Evolutionary conservation across 2,797 vertebrate species (phyloP), one percentile per base, ranked within the genome.

Genomic region (Nannoperca obscura): DNA sequence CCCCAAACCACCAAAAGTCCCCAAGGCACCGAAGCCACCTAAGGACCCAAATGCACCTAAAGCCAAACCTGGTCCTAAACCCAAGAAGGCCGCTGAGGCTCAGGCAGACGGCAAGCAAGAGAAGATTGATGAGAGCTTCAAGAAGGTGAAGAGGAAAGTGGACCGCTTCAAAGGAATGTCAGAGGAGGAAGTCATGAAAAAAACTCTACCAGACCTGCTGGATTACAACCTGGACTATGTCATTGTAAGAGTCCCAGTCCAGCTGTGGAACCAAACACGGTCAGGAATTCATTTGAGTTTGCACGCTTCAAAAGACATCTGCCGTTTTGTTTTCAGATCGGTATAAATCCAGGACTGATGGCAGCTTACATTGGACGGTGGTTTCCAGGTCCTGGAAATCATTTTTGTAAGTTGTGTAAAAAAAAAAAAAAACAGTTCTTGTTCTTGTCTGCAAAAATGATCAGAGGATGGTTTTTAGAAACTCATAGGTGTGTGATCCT

Each of bases 301-400:
- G 14, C 55, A 30, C n/a, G 5, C 19, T 32, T 24, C 2, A 66
- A 36, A 69, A 69, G 55, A 74, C 12, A 19, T 66, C n/a, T 73
- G 3, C 27, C 46, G 22, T 77, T 74, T 66, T 67, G 44, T 7
- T 86, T 86, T 53, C 89, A 99, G 98, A 99, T 99, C 83, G 98
- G 98, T 69, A 99, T 99, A 91, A 99, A 99, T 85, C 98, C 98
- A 11, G 98, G 98, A 50, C 92, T 99, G 71, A 97, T 99, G 98
- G 98, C 98, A 85, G 98, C 98, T 82, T 99, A 95, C 88, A 99
- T 99, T 80, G 98, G 98, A 49, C 96, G 97, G 84, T 99, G 98
- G 95, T 99, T 99, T 80, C 98, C 98, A 53, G 98, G 98, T 84
- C 97, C 97, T 84, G 98, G 98, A 89, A 99, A 99, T 91, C 98